phyloP scores from a whole-genome alignment of 2,113 vertebrate genomes.

The Atrichornis clamosus region DNA sequence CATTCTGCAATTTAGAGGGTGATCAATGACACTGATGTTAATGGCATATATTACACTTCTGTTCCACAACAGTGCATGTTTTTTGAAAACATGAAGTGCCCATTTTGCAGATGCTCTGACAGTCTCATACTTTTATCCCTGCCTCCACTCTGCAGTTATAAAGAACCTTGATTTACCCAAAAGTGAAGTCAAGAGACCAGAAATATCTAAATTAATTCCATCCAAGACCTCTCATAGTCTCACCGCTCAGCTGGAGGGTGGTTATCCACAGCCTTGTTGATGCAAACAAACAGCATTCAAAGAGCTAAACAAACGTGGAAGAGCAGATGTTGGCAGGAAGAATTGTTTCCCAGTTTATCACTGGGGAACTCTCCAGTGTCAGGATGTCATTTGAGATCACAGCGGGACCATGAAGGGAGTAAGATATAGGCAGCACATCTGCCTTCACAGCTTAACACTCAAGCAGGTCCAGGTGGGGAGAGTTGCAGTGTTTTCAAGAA shows the following conservation, averaged over 20 bases:
- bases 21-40: conserved; percentile 65
- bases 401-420: not conserved
- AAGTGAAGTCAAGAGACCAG: not conserved
- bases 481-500: not conserved
- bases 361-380: not conserved
- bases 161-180: conserved; percentile 8
- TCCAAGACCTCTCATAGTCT: not conserved
- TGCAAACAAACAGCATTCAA: not conserved
- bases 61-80: conserved; percentile 61
- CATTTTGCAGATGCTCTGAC: conserved; percentile 70
- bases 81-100: conserved; percentile 68
- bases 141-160: conserved; percentile 12
- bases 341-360: conserved; percentile 1
- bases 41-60: conserved; percentile 67
- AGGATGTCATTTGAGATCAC: not conserved
- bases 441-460: conserved; percentile 8
- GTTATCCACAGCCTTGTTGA: not conserved
- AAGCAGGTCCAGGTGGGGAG: not conserved
- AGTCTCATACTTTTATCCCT: conserved; percentile 21
- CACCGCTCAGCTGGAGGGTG: not conserved
- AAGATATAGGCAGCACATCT: not conserved
- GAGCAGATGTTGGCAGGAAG: conserved; percentile 49
- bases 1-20: conserved; percentile 65
- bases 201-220: conserved; percentile 54
- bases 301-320: not conserved